Evolutionary conservation across 2,113 vertebrate species (phyloP).

Genomic region (Hystrix cristata): DNA sequence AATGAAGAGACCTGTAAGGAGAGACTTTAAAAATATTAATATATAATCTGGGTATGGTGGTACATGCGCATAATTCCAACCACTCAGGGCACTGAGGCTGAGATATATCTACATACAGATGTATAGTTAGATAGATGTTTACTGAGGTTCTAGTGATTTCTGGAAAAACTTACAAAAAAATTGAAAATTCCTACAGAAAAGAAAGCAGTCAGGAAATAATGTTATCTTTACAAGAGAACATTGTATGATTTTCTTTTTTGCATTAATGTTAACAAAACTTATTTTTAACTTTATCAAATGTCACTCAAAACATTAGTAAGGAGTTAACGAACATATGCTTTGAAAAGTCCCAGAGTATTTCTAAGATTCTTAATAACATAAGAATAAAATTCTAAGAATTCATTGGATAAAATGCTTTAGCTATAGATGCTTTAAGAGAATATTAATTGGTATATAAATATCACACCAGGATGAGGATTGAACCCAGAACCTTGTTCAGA

Average conservation of each 20-base stretch:
- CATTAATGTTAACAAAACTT: neutral
- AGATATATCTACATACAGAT: neutral
- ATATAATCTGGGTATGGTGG: neutral
- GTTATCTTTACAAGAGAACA: neutral
- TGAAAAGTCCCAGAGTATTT: neutral
- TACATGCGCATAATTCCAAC: neutral
- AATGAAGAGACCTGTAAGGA: neutral
- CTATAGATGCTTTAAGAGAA: neutral
- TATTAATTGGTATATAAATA: too few species aligned
- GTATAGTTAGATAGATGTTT: neutral
- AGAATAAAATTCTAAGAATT: neutral
- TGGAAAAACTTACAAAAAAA: neutral
- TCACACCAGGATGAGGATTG: neutral
- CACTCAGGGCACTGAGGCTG: neutral
- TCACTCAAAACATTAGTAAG: neutral
- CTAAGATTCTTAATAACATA: slow-evolving; percentile 1
- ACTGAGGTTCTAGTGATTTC: neutral
- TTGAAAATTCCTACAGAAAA: neutral
- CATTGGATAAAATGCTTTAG: neutral
- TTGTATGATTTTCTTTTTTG: neutral
- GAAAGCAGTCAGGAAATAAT: neutral
- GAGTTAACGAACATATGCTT: neutral
- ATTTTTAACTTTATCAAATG: neutral
- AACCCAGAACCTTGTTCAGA: neutral
- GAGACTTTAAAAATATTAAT: neutral